These are phyloP conservation scores for Pheosia tremula DNA, from an alignment of 2,888 invertebrate species.

Conservation along the genomic window DNA sequence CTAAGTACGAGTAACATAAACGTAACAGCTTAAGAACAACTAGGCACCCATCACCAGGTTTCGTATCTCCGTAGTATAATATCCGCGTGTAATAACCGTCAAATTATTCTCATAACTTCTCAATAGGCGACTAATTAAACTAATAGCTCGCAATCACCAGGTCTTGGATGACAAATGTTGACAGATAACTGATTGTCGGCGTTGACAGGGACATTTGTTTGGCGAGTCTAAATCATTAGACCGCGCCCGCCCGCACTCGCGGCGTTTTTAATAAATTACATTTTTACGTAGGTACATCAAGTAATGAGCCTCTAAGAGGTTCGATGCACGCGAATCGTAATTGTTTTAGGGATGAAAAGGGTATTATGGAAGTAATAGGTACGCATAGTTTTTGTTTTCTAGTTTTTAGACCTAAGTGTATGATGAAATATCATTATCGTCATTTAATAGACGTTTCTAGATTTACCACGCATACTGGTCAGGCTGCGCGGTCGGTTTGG, in stretches of 20 bases:
- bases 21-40: no score
- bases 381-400: background rate
- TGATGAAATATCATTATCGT: no score
- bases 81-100: slow-evolving; percentile 3
- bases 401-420: no score
- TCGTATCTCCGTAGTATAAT: background rate
- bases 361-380: background rate
- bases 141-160: slow-evolving; percentile 60
- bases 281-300: slow-evolving; percentile 23
- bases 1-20: no score
- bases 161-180: slow-evolving; percentile 67
- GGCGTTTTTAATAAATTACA: slow-evolving; percentile 57
- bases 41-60: background rate
- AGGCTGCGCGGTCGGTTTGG: no score
- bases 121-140: slow-evolving; percentile 52
- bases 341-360: slow-evolving; percentile 24
- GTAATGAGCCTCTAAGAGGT: slow-evolving; percentile 42
- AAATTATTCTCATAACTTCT: slow-evolving; percentile 21
- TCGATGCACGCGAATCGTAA: slow-evolving; percentile 37
- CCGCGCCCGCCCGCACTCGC: slow-evolving; percentile 45
- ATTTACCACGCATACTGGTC: no score
- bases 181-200: slow-evolving; percentile 63
- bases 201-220: slow-evolving; percentile 78
- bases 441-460: no score
- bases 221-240: slow-evolving; percentile 62